Evolutionary conservation across 1,140 invertebrate species (phyloP).

Genomic region (Cyclargus thomasi): DNA sequence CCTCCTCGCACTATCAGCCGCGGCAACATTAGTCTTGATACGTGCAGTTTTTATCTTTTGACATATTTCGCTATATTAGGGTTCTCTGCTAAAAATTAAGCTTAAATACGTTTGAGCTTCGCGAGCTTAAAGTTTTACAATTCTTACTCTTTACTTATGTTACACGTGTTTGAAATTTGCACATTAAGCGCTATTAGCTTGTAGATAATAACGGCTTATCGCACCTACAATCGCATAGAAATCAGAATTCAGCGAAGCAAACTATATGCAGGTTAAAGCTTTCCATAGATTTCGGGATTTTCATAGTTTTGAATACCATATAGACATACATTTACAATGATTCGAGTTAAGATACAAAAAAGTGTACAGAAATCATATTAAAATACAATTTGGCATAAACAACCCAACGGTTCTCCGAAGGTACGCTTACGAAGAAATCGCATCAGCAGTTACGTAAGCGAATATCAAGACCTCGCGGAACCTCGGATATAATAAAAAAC

Average conservation of each 20-base stretch:
- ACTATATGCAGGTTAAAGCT: background rate
- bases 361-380: background rate
- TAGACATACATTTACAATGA: background rate
- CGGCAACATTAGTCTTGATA: slow-evolving; percentile 42
- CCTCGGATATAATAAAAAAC: slow-evolving; percentile 70
- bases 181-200: background rate
- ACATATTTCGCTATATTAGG: slow-evolving; percentile 15
- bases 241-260: too few species aligned
- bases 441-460: slow-evolving; percentile 30
- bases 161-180: background rate
- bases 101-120: background rate
- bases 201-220: background rate
- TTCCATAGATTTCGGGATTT: background rate
- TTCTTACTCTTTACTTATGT: background rate
- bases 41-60: slow-evolving; percentile 21
- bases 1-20: slow-evolving; percentile 43
- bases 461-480: slow-evolving; percentile 57
- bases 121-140: background rate
- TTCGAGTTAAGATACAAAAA: too few species aligned
- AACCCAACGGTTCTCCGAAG: slow-evolving; percentile 16
- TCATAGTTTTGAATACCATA: background rate
- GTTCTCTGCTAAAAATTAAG: background rate
- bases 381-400: background rate
- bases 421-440: slow-evolving; percentile 19
- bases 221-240: too few species aligned